Evolutionary conservation across 2,888 invertebrate species (phyloP).

Genomic region (Luperina nickerlii): DNA sequence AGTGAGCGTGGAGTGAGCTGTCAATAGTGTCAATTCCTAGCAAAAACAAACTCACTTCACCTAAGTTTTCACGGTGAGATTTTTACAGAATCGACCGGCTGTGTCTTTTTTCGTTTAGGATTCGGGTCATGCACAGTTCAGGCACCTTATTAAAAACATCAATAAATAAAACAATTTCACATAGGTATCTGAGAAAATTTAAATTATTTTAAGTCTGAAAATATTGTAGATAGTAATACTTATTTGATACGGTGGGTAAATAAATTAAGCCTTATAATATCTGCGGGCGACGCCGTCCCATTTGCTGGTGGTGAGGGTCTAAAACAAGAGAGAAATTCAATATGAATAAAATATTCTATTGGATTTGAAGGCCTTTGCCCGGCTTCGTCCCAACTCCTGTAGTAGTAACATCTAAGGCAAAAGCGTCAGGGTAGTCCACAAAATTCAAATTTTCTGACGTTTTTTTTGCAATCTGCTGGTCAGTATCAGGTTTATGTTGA

Average conservation of each 20-base stretch:
- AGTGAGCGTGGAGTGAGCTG: no score
- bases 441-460: no score
- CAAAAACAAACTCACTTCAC: no score
- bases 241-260: slow-evolving; percentile 16
- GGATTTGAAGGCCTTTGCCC: not conserved
- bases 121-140: not conserved
- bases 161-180: slow-evolving; percentile 4
- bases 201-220: slow-evolving; percentile 12
- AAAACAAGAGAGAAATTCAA: slow-evolving; percentile 56
- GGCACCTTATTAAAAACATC: not conserved
- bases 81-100: no score
- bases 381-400: no score
- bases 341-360: not conserved
- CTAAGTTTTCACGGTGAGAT: no score
- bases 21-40: no score
- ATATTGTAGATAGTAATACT: slow-evolving; percentile 17
- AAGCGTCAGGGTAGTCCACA: no score
- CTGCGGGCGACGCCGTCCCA: slow-evolving; percentile 70
- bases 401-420: not conserved
- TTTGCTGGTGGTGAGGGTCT: slow-evolving; percentile 69
- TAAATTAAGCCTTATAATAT: slow-evolving; percentile 72
- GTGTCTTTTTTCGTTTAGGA: no score
- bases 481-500: no score
- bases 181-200: slow-evolving; percentile 10
- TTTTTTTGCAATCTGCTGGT: no score